phyloP scores from a whole-genome alignment of 37 sponge, comb jelly and placozoan species.

The Chondrosia reniformis region DNA sequence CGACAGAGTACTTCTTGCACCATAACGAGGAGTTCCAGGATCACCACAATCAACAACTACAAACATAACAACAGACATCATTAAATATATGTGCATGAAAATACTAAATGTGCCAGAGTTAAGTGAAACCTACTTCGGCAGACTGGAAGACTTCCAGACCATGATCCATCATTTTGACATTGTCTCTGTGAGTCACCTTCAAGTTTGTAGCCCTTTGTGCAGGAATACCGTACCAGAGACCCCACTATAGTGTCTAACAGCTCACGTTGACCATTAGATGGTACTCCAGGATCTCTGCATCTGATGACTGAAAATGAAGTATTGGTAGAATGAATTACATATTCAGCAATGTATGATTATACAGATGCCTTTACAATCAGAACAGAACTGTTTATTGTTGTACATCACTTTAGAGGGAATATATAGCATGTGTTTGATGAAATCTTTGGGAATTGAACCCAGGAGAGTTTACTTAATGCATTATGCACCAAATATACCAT shows the following conservation, averaged over 20 bases:
- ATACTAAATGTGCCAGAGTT: background rate
- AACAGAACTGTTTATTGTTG: no score
- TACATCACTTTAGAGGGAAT: no score
- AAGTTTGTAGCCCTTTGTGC: constrained; percentile 10
- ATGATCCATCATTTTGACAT: constrained; percentile 4
- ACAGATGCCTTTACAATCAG: no score
- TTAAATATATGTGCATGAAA: background rate
- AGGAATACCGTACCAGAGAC: background rate
- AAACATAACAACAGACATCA: background rate
- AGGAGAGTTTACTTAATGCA: no score
- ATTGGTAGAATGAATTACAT: no score
- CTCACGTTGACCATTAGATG: constrained; percentile 33
- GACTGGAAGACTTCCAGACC: constrained; percentile 4
- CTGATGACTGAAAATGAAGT: constrained; percentile 11
- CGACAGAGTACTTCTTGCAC: background rate
- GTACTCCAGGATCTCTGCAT: constrained; percentile 52
- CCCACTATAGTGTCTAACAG: constrained; percentile 17
- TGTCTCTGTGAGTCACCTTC: background rate
- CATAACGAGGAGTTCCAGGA: constrained; percentile 15
- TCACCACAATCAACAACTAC: constrained; percentile 21
- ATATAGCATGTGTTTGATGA: no score
- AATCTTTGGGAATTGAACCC: no score
- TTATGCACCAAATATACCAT: no score
- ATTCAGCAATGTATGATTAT: no score
- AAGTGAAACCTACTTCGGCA: constrained; percentile 25